phyloP scores from a whole-genome alignment of 2,797 vertebrate genomes.

The Takifugu rubripes region DNA sequence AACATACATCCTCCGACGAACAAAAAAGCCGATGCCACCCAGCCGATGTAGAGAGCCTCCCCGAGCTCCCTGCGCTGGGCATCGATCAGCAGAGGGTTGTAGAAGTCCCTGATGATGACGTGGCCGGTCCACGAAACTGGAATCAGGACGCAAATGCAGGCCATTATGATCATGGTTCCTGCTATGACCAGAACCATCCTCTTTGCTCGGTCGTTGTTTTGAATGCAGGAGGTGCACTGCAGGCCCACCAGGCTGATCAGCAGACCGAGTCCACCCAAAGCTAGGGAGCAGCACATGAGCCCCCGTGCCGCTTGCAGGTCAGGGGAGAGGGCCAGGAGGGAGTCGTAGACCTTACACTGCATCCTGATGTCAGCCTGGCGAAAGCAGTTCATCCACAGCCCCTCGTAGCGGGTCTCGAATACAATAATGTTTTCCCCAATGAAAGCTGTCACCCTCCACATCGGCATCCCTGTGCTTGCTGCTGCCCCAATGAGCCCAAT shows the following conservation, averaged over 20 bases:
- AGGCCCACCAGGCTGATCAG: slow-evolving; percentile 78
- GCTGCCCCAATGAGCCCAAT: slow-evolving; percentile 81
- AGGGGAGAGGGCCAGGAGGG: slow-evolving; percentile 81
- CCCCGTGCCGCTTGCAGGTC: slow-evolving; percentile 84
- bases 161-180: slow-evolving; percentile 78
- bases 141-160: slow-evolving; percentile 79
- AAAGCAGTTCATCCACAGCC: slow-evolving; percentile 92
- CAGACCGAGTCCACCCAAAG: slow-evolving; percentile 74
- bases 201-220: slow-evolving; percentile 65
- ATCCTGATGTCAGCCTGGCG: slow-evolving; percentile 81
- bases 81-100: slow-evolving; percentile 77
- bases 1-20: slow-evolving; percentile 80
- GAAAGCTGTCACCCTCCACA: slow-evolving; percentile 92
- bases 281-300: slow-evolving; percentile 84
- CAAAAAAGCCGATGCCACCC: slow-evolving; percentile 79
- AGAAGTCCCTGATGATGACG: slow-evolving; percentile 85
- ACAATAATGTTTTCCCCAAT: slow-evolving; percentile 88
- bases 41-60: slow-evolving; percentile 90
- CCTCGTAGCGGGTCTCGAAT: slow-evolving; percentile 89
- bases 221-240: slow-evolving; percentile 76
- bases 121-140: slow-evolving; percentile 88
- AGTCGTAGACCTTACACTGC: slow-evolving; percentile 90
- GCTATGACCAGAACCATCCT: slow-evolving; percentile 77
- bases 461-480: slow-evolving; percentile 87
- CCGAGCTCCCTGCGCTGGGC: slow-evolving; percentile 89